These are phyloP conservation scores for Hormaphis cornu DNA, from an alignment of 1,140 invertebrate species.

Conservation along the genomic window DNA sequence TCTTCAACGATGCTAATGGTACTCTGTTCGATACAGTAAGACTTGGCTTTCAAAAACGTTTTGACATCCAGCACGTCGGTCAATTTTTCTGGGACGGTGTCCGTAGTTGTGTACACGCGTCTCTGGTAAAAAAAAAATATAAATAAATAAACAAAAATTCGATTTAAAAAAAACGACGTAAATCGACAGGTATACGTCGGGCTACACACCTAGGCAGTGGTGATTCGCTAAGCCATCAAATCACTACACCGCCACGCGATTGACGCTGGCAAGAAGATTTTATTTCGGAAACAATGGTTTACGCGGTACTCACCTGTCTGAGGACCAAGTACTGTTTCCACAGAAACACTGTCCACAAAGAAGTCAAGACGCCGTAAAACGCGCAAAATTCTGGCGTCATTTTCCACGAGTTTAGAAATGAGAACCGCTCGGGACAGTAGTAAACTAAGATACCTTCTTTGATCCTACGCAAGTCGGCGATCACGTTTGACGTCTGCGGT, in stretches of 20 bases:
- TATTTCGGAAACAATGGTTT: too few relatives aligned
- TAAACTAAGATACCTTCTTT: too few relatives aligned
- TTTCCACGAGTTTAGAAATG: background rate
- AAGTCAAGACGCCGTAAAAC: constrained; percentile 37
- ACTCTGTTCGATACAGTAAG: constrained; percentile 76
- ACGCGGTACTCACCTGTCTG: constrained; percentile 57
- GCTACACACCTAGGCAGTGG: too few relatives aligned
- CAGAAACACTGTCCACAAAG: constrained; percentile 48
- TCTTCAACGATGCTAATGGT: constrained; percentile 65
- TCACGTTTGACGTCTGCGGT: too few relatives aligned
- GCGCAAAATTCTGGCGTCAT: constrained; percentile 37
- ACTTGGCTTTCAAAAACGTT: constrained; percentile 76
- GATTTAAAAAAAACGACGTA: too few relatives aligned
- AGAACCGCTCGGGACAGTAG: too few relatives aligned
- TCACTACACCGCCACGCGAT: too few relatives aligned
- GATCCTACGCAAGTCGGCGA: too few relatives aligned
- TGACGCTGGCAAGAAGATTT: too few relatives aligned
- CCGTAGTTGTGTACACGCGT: constrained; percentile 59
- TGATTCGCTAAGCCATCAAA: too few relatives aligned
- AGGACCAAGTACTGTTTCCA: constrained; percentile 75
- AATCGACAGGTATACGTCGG: too few relatives aligned
- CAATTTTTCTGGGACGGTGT: constrained; percentile 61
- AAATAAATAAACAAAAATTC: constrained; percentile 39
- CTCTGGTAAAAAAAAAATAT: constrained; percentile 57
- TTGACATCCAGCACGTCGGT: constrained; percentile 66